A percentile compares a stretch with the other conserved stretches of the same genome.
Evolutionary conservation across 2,113 vertebrate species (phyloP).

Genomic region (Diadophis punctatus): DNA sequence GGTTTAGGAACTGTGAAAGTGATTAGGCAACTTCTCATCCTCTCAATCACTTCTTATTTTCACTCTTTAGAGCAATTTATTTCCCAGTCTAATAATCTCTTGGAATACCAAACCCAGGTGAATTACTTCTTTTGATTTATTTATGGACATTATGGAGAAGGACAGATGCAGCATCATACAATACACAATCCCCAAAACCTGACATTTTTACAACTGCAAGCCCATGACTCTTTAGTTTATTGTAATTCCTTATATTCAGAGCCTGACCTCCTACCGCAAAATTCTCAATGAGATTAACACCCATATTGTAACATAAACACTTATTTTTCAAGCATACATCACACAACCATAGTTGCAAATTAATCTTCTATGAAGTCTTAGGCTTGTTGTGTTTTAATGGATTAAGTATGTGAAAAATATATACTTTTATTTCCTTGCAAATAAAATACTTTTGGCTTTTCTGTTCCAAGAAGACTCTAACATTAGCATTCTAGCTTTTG

Average conservation of each 20-base stretch:
- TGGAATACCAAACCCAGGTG: not conserved
- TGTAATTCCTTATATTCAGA: not conserved
- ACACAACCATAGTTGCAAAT: not conserved
- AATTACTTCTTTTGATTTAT: not conserved
- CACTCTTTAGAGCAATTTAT: not conserved
- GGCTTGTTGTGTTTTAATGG: not conserved
- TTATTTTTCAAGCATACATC: not conserved
- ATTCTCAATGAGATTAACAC: not conserved
- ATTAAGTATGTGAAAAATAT: not conserved
- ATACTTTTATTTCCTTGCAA: slow-evolving; percentile 13
- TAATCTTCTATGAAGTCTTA: not conserved
- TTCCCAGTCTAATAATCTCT: not conserved
- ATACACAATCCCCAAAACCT: not conserved
- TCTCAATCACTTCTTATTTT: not conserved
- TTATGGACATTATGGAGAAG: not conserved
- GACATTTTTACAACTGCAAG: not conserved
- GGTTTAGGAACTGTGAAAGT: not conserved
- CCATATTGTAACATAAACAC: not conserved
- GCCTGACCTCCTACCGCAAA: not conserved
- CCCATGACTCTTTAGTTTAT: not conserved
- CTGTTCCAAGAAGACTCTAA: slow-evolving; percentile 12
- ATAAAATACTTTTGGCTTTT: not conserved
- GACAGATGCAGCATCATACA: not conserved
- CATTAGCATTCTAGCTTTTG: slow-evolving; percentile 5
- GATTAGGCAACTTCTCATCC: not conserved